These are phyloP conservation scores for Chaenogobius annularis DNA, from an alignment of 2,113 vertebrate genomes.

Conservation along the genomic window DNA sequence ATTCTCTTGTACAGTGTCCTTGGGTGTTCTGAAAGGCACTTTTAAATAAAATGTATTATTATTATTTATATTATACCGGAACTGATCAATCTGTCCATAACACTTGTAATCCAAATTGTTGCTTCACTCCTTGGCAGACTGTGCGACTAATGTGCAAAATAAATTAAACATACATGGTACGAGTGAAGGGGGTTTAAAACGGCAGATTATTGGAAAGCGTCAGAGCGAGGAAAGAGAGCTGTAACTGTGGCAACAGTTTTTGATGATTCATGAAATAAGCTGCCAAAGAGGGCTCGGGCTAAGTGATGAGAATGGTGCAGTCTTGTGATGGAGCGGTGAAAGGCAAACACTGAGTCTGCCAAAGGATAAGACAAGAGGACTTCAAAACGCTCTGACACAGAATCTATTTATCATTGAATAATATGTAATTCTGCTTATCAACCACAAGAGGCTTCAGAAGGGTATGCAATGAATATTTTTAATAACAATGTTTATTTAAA, in stretches of 20 bases:
- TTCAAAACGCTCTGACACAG: neutral
- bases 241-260: neutral
- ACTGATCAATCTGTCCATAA: too few species aligned
- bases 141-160: neutral
- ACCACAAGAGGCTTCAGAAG: neutral
- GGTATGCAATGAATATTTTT: too few species aligned
- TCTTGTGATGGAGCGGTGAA: neutral
- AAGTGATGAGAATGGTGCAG: neutral
- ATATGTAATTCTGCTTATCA: neutral
- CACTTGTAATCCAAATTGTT: neutral
- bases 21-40: too few species aligned
- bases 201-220: neutral
- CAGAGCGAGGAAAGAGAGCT: neutral
- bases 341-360: neutral
- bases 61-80: too few species aligned
- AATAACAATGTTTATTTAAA: too few species aligned
- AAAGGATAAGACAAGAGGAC: neutral
- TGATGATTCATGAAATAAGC: neutral
- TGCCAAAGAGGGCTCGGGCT: neutral
- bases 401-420: neutral
- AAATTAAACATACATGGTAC: neutral
- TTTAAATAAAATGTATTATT: too few species aligned
- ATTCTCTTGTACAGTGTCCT: too few species aligned
- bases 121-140: neutral
- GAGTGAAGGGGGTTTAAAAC: neutral